Base-by-base conservation (phyloP, 2,888 invertebrate species). In the Podabrus alpinus region DNA sequence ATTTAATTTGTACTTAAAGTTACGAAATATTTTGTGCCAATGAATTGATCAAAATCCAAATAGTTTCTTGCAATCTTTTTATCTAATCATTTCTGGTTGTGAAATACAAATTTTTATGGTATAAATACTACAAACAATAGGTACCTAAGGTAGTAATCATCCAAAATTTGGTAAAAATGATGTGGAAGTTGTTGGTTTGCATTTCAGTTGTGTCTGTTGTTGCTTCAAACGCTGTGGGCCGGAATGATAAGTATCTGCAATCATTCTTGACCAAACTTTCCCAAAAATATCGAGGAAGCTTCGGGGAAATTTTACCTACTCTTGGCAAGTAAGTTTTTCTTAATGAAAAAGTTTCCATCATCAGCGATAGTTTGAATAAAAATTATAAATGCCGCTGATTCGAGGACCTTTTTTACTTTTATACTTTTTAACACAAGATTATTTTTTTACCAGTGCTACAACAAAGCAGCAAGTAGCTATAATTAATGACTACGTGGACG, bases 401-500 rank as follows among this genome's bases (percentile, higher is more conserved):
- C n/a, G n/a, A n/a, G n/a, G n/a, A n/a, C n/a, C n/a, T n/a, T n/a
- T n/a, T n/a, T n/a, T n/a, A n/a, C n/a, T n/a, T n/a, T n/a, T n/a
- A 13, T 5, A 59, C 59, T n/a, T 15, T 19, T 15, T 59, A 15
- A 17, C 16, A 11, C n/a, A 15, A 0, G 11, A 7, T 25, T 70
- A 13, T 9, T 25, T 25, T 25, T n/a, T 45, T 45, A 45, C n/a
- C 21, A 72, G 72, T 16, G 9, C 19, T 10, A 29, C 67, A n/a
- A 17, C n/a, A 16, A 13, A 15, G 2, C 29, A 24, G 24, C 64
- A 73, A 19, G 64, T 69, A 11, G 73, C 73, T 5, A 64, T 69
- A 9, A 15, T 73, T 15, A 73, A 69, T 16, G 73, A 73, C 16
- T 73, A 69, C 59, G 17, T 66, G 1, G 73, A 73, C 17, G 73